Evolutionary conservation across 2,113 vertebrate genomes (phyloP).

Genomic region (Stomatorhinus ivindoensis): DNA sequence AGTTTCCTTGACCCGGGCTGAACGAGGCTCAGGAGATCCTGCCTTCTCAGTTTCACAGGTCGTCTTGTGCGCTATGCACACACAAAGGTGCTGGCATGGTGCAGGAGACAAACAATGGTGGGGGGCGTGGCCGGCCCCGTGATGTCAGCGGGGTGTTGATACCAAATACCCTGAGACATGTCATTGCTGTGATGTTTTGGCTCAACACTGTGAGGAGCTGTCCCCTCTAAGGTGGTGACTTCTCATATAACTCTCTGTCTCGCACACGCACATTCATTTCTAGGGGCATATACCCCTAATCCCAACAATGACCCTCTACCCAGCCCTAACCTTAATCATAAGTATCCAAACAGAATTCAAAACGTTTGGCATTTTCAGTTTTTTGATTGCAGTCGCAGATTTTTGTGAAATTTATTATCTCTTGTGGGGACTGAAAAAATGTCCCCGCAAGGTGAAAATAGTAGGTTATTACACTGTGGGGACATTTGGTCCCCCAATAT

Average conservation of each 20-base stretch:
- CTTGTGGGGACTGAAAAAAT: too few species aligned
- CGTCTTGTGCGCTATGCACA: not conserved
- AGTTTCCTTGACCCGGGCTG: not conserved
- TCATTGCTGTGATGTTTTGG: not conserved
- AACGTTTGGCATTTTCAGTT: not conserved
- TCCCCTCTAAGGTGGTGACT: not conserved
- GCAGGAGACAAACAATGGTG: not conserved
- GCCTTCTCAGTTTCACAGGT: not conserved
- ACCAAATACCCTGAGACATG: not conserved
- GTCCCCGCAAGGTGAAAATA: too few species aligned
- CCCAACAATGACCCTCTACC: too few species aligned
- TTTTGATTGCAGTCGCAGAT: not conserved
- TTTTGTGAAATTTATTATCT: too few species aligned
- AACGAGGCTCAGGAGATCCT: not conserved
- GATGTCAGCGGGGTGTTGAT: not conserved
- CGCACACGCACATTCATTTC: not conserved
- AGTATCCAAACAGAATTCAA: not conserved
- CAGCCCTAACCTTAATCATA: too few species aligned
- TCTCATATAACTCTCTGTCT: not conserved
- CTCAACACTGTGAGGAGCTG: not conserved
- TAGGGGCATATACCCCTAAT: too few species aligned
- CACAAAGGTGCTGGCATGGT: not conserved
- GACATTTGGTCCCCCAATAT: not conserved
- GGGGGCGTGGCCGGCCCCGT: not conserved
- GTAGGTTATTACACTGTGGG: not conserved